These are phyloP conservation scores for Coptodon bakossiorum DNA, from an alignment of 2,113 vertebrate species.

Conservation along the genomic window DNA sequence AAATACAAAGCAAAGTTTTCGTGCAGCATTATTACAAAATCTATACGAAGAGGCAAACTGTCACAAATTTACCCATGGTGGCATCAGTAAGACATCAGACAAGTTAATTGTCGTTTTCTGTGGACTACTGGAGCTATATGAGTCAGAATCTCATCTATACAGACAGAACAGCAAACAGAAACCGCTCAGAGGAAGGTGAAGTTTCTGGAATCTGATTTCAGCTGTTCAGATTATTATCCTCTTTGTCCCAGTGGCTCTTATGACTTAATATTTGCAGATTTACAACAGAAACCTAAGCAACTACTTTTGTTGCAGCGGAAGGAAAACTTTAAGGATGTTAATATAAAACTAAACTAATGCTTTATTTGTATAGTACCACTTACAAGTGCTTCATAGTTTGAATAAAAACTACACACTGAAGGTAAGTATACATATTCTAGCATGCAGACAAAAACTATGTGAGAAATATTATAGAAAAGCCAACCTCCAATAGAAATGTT, in stretches of 20 bases:
- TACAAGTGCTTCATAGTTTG: neutral
- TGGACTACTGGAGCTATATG: neutral
- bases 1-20: neutral
- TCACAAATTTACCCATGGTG: neutral
- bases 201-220: neutral
- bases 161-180: neutral
- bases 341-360: neutral
- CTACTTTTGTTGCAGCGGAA: neutral
- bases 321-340: neutral
- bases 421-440: neutral
- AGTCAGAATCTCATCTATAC: neutral
- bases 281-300: neutral
- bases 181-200: neutral
- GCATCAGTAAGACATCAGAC: neutral
- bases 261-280: neutral
- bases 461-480: neutral
- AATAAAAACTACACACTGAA: neutral
- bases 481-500: neutral
- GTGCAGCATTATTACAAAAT: neutral
- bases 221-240: neutral
- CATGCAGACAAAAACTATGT: neutral
- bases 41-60: neutral
- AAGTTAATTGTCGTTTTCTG: neutral
- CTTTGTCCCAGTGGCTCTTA: neutral
- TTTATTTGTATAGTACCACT: neutral